These are phyloP conservation scores for Darevskia mixta DNA, from an alignment of 2,797 vertebrate species.

Conservation along the genomic window DNA sequence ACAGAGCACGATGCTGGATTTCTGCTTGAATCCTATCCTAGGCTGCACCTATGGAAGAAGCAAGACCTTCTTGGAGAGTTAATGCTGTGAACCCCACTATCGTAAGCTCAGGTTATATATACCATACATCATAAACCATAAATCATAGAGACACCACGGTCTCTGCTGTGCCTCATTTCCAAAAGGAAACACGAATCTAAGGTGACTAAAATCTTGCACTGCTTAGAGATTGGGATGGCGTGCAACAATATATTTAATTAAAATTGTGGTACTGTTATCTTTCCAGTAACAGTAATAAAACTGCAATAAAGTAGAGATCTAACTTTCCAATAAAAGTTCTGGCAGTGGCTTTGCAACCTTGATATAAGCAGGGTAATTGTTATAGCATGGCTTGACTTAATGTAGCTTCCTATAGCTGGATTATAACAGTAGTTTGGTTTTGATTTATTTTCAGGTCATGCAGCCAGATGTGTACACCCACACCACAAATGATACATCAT, in stretches of 20 bases:
- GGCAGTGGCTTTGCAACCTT: slow-evolving; percentile 25
- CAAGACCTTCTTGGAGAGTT: too few species aligned
- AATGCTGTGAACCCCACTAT: too few species aligned
- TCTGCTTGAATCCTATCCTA: too few species aligned
- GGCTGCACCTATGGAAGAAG: too few species aligned
- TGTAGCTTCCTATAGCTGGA: slow-evolving; percentile 39
- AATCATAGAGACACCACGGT: too few species aligned
- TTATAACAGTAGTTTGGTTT: slow-evolving; percentile 55
- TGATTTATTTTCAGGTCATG: slow-evolving; percentile 67
- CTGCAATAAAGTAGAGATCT: background rate
- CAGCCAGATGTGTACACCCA: slow-evolving; percentile 37
- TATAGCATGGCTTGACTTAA: slow-evolving; percentile 25
- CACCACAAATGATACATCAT: slow-evolving; percentile 67
- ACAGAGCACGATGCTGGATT: too few species aligned
- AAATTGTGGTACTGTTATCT: background rate
- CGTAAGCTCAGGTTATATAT: too few species aligned
- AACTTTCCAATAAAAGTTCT: slow-evolving; percentile 12
- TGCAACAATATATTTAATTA: background rate
- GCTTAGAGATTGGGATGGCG: too few species aligned
- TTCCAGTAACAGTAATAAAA: slow-evolving; percentile 22
- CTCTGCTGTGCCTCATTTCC: too few species aligned
- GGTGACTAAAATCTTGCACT: too few species aligned
- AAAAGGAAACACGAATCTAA: too few species aligned
- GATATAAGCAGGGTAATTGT: slow-evolving; percentile 28
- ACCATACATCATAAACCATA: too few species aligned